Percentiles rank a stretch among this genome's conserved stretches.
phyloP scores from a whole-genome alignment of 2,797 vertebrate species.

The Peromyscus nudipes region DNA sequence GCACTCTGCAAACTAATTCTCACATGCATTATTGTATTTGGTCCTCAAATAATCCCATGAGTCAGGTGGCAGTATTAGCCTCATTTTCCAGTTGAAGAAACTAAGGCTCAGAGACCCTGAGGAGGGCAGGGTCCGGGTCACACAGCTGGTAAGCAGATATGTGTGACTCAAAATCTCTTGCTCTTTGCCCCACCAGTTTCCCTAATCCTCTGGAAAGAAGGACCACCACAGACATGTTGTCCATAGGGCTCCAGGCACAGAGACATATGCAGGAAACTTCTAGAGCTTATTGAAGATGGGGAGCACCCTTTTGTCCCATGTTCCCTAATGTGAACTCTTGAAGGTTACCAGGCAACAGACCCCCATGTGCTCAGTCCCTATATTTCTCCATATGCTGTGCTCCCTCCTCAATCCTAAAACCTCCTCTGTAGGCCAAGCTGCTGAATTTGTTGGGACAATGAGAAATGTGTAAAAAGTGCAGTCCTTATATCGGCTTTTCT shows the following conservation, averaged over 20 bases:
- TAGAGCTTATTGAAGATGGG: slow-evolving; percentile 2
- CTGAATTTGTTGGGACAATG: background rate
- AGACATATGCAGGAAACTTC: background rate
- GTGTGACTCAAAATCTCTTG: slow-evolving; percentile 71
- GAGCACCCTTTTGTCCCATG: background rate
- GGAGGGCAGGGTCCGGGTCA: slow-evolving; percentile 51
- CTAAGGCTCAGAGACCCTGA: slow-evolving; percentile 54
- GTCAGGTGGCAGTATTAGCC: slow-evolving; percentile 65
- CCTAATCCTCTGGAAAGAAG: slow-evolving; percentile 58
- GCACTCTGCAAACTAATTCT: slow-evolving; percentile 60
- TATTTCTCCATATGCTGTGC: background rate
- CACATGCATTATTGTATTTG: slow-evolving; percentile 39
- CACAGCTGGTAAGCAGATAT: slow-evolving; percentile 72
- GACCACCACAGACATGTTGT: background rate
- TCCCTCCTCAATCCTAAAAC: background rate
- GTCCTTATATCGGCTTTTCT: background rate
- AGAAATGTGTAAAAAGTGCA: background rate
- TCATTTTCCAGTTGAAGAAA: slow-evolving; percentile 79
- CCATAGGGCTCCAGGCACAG: background rate
- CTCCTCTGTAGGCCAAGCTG: background rate
- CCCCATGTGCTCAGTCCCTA: background rate
- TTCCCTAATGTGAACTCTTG: background rate
- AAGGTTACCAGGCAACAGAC: background rate
- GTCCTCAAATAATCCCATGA: slow-evolving; percentile 54
- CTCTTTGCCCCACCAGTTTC: background rate